Conservation (phyloP, 2,113 vertebrate genomes). For the Vulpes vulpes region DNA sequence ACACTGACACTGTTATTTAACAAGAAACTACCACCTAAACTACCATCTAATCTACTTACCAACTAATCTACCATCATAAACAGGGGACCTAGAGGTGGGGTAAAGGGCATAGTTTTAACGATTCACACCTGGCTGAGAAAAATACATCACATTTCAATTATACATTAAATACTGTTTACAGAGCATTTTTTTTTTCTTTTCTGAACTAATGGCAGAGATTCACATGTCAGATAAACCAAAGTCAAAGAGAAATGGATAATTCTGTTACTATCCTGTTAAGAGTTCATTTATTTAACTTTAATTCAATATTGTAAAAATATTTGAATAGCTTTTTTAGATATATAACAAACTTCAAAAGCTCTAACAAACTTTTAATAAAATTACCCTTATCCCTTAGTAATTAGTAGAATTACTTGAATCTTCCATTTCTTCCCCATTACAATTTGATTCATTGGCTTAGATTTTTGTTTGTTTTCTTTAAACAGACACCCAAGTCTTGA, state of each 20-base stretch:
- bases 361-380: constrained; percentile 14
- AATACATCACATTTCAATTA: background rate
- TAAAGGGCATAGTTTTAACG: background rate
- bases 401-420: background rate
- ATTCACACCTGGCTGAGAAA: background rate
- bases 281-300: background rate
- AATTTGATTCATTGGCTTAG: background rate
- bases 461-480: background rate
- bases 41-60: no score
- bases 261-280: background rate
- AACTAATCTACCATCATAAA: background rate
- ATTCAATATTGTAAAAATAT: background rate
- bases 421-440: background rate
- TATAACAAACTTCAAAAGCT: background rate
- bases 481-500: background rate
- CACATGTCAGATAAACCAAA: constrained; percentile 44
- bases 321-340: background rate
- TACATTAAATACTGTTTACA: background rate
- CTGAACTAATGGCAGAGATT: background rate
- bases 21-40: background rate
- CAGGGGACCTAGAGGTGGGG: background rate
- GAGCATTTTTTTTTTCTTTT: background rate
- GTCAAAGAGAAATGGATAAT: background rate
- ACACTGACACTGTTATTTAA: background rate
- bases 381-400: background rate